Percentiles rank a stretch among this genome's conserved stretches.
phyloP scores from a whole-genome alignment of 2,113 vertebrate genomes.

The Psephotus haematonotus region DNA sequence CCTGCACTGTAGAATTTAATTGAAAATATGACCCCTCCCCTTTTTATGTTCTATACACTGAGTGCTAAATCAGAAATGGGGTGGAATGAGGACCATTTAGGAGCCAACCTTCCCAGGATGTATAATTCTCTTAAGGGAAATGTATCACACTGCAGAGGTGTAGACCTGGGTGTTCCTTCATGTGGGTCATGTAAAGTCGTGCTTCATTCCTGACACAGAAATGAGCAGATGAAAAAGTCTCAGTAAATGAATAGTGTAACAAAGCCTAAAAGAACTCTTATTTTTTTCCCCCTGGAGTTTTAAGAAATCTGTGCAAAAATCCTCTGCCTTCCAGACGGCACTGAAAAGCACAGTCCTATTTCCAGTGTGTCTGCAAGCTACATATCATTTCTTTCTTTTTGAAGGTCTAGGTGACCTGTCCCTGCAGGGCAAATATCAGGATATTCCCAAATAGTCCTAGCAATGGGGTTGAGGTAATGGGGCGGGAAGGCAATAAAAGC shows the following conservation, averaged over 20 bases:
- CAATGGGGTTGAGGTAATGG: background rate
- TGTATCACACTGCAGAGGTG: background rate
- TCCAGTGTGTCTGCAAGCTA: background rate
- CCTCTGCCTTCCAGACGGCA: background rate
- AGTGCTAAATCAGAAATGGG: background rate
- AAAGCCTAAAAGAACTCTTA: background rate
- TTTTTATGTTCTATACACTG: background rate
- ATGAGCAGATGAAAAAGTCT: background rate
- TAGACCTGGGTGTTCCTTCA: rapidly evolving
- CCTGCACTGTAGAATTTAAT: background rate
- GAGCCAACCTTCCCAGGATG: background rate
- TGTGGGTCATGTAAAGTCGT: background rate
- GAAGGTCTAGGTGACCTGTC: background rate
- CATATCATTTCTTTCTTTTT: background rate
- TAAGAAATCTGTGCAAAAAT: background rate
- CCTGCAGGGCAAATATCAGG: background rate
- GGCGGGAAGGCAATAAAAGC: background rate
- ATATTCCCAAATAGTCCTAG: background rate
- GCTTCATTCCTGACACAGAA: background rate
- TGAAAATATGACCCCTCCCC: rapidly evolving
- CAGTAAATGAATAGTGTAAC: background rate
- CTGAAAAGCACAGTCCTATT: background rate
- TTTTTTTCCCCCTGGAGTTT: rapidly evolving
- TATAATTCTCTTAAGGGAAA: background rate
- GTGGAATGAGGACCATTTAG: background rate